Conservation (phyloP, 2,113 vertebrate species). For the Austrofundulus limnaeus region DNA sequence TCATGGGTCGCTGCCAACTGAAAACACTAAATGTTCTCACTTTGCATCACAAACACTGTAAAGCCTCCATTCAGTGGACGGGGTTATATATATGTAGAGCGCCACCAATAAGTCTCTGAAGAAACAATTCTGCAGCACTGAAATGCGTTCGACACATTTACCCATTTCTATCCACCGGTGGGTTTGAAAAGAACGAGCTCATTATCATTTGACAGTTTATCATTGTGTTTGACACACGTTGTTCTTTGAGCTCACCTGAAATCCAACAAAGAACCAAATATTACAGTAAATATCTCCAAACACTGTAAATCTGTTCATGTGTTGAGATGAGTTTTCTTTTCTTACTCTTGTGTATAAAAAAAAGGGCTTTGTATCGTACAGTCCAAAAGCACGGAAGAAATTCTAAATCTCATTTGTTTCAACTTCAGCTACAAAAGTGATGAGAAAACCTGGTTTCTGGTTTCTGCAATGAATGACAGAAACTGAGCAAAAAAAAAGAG, state of each 20-base stretch:
- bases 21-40: slow-evolving; percentile 49
- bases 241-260: neutral
- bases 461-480: too few relatives aligned
- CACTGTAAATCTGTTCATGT: too few relatives aligned
- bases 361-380: too few relatives aligned
- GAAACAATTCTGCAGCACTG: neutral
- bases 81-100: slow-evolving; percentile 6
- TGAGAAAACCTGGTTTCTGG: too few relatives aligned
- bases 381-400: too few relatives aligned
- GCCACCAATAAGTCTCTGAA: slow-evolving; percentile 16
- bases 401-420: too few relatives aligned
- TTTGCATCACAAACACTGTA: slow-evolving; percentile 43
- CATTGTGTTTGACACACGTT: neutral
- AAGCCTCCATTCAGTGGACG: slow-evolving; percentile 31
- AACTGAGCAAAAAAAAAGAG: too few relatives aligned
- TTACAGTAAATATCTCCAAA: neutral
- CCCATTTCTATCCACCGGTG: neutral
- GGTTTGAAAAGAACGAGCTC: neutral
- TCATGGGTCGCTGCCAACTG: slow-evolving; percentile 58
- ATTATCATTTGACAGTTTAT: neutral
- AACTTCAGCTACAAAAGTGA: too few relatives aligned
- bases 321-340: too few relatives aligned
- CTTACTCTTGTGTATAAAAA: too few relatives aligned
- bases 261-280: neutral
- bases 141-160: neutral